Conservation (phyloP, 2,888 invertebrate genomes). For the Chesias legatella region DNA sequence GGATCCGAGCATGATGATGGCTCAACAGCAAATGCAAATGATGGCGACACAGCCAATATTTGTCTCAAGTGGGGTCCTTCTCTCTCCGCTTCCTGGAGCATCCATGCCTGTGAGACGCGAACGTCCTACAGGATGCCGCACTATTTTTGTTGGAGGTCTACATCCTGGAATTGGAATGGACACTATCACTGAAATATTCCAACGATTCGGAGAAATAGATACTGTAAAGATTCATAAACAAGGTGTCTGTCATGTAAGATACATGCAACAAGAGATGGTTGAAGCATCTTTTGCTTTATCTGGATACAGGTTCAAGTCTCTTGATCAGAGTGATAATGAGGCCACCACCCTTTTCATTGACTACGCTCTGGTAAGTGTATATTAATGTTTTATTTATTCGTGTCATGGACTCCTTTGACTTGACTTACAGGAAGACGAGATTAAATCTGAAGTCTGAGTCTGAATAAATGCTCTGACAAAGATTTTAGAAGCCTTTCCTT, state of each 20-base stretch:
- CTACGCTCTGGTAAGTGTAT: constrained; percentile 83
- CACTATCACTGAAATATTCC: constrained; percentile 92
- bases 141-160: constrained; percentile 95
- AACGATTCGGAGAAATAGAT: constrained; percentile 79
- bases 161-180: constrained; percentile 91
- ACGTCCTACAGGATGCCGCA: constrained; percentile 85
- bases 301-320: constrained; percentile 86
- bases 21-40: constrained; percentile 44
- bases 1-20: constrained; percentile 80
- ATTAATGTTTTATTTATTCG: neutral
- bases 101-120: constrained; percentile 18
- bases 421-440: no score
- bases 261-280: constrained; percentile 88
- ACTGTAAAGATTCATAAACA: constrained; percentile 88
- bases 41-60: constrained; percentile 45
- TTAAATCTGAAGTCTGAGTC: no score
- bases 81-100: constrained; percentile 91
- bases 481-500: no score
- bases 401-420: no score
- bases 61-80: constrained; percentile 88
- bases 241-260: constrained; percentile 95
- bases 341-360: constrained; percentile 92
- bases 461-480: no score
- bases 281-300: constrained; percentile 92
- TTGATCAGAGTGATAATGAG: constrained; percentile 85